These are phyloP conservation scores for Eulithis prunata DNA, from an alignment of 2,888 invertebrate species.

Conservation along the genomic window DNA sequence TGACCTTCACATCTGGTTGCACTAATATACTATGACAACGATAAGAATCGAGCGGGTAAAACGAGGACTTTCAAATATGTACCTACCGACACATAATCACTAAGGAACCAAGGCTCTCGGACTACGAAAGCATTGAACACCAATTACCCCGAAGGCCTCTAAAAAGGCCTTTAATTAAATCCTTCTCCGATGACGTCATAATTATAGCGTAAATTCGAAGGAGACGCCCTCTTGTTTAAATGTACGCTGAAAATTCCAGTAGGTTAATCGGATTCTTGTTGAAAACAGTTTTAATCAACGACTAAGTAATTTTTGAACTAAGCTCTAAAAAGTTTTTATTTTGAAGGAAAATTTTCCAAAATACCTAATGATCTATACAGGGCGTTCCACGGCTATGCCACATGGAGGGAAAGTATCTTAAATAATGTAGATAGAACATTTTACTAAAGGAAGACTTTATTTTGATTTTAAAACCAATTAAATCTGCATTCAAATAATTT, in stretches of 20 bases:
- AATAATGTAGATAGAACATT: too few relatives aligned
- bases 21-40: slow-evolving; percentile 22
- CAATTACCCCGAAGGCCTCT: slow-evolving; percentile 80
- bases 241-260: slow-evolving; percentile 61
- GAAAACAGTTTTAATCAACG: slow-evolving; percentile 16
- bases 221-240: slow-evolving; percentile 77
- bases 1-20: background rate
- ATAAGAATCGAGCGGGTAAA: slow-evolving; percentile 45
- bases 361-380: too few relatives aligned
- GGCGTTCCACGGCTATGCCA: too few relatives aligned
- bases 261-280: slow-evolving; percentile 30
- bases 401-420: too few relatives aligned
- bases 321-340: background rate
- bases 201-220: slow-evolving; percentile 81
- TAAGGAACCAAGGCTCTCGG: slow-evolving; percentile 68
- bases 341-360: too few relatives aligned
- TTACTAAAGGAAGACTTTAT: too few relatives aligned
- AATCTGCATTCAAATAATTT: too few relatives aligned
- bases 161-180: slow-evolving; percentile 82
- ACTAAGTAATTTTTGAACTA: slow-evolving; percentile 15
- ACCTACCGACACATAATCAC: slow-evolving; percentile 66
- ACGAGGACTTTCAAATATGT: slow-evolving; percentile 54
- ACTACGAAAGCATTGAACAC: slow-evolving; percentile 83
- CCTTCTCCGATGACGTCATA: slow-evolving; percentile 84
- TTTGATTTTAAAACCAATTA: too few relatives aligned